Conservation (phyloP, 1,140 invertebrate species). For the Drosophila sturtevanti region DNA sequence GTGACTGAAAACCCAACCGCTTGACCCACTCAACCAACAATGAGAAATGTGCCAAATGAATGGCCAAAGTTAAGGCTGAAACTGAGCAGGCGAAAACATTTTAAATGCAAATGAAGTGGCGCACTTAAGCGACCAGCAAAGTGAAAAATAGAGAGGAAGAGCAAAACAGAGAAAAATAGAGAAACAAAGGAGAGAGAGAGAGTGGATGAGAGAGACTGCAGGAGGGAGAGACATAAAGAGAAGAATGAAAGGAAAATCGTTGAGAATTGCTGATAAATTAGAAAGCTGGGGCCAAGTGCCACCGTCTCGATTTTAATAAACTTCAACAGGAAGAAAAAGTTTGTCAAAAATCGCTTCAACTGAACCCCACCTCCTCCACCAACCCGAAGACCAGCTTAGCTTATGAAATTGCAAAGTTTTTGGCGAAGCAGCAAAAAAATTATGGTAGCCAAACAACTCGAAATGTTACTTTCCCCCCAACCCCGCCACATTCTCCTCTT, state of each 20-base stretch:
- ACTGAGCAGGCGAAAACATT: slow-evolving; percentile 72
- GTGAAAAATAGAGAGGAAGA: slow-evolving; percentile 27
- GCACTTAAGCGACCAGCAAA: slow-evolving; percentile 65
- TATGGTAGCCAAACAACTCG: slow-evolving; percentile 29
- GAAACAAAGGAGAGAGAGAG: slow-evolving; percentile 29
- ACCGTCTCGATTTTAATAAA: slow-evolving; percentile 63
- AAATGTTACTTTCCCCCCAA: slow-evolving; percentile 53
- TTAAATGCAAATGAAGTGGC: slow-evolving; percentile 79
- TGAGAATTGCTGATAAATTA: slow-evolving; percentile 67
- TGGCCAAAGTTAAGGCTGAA: slow-evolving; percentile 67
- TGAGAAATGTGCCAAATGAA: slow-evolving; percentile 78
- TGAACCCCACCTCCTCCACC: slow-evolving; percentile 9
- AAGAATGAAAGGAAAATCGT: slow-evolving; percentile 16
- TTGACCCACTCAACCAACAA: slow-evolving; percentile 68
- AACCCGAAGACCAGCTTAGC: slow-evolving; percentile 30
- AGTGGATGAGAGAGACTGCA: slow-evolving; percentile 10
- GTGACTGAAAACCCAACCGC: slow-evolving; percentile 27
- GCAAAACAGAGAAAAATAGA: slow-evolving; percentile 36
- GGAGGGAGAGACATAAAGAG: background rate
- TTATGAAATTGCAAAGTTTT: slow-evolving; percentile 60
- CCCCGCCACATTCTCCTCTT: background rate
- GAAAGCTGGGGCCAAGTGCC: slow-evolving; percentile 25
- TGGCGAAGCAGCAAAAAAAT: slow-evolving; percentile 41
- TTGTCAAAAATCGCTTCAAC: slow-evolving; percentile 39
- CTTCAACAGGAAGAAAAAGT: slow-evolving; percentile 49